These are phyloP conservation scores for Sisyra nigra DNA, from an alignment of 2,888 invertebrate genomes.

Conservation along the genomic window DNA sequence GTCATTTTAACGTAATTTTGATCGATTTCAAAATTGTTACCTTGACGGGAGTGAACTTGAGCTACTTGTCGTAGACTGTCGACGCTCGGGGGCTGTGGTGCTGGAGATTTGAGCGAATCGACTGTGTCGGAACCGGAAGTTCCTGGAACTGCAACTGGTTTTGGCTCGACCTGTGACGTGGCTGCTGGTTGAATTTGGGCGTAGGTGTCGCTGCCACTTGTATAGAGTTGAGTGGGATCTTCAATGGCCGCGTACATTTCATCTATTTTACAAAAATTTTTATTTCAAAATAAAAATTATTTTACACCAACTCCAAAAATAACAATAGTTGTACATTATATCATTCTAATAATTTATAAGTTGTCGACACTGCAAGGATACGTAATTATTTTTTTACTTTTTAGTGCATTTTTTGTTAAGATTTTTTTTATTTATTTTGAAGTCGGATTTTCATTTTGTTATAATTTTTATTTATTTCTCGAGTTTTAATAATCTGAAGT, in stretches of 20 bases:
- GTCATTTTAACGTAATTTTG: too few relatives aligned
- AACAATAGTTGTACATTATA: too few relatives aligned
- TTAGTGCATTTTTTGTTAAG: too few relatives aligned
- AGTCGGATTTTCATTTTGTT: too few relatives aligned
- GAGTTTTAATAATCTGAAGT: too few relatives aligned
- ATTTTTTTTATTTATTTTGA: too few relatives aligned
- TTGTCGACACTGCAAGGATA: too few relatives aligned
- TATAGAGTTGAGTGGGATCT: slow-evolving; percentile 51
- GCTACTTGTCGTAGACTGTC: slow-evolving; percentile 41
- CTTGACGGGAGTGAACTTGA: slow-evolving; percentile 42
- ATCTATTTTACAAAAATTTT: slow-evolving; percentile 31
- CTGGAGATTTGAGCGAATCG: slow-evolving; percentile 15
- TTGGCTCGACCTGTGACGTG: slow-evolving; percentile 17
- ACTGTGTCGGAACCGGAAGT: slow-evolving; percentile 13
- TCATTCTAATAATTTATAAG: too few relatives aligned
- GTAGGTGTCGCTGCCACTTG: slow-evolving; percentile 73
- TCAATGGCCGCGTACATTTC: slow-evolving; percentile 86
- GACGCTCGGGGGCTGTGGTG: slow-evolving; percentile 41
- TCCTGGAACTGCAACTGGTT: slow-evolving; percentile 12
- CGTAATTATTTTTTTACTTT: too few relatives aligned
- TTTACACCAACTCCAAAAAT: too few relatives aligned
- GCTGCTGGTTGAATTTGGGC: slow-evolving; percentile 57
- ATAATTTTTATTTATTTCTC: too few relatives aligned
- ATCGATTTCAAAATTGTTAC: slow-evolving; percentile 19
- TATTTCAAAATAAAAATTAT: too few relatives aligned